Evolutionary conservation across 2,797 vertebrate genomes (phyloP).

Genomic region (Capromys pilorides): DNA sequence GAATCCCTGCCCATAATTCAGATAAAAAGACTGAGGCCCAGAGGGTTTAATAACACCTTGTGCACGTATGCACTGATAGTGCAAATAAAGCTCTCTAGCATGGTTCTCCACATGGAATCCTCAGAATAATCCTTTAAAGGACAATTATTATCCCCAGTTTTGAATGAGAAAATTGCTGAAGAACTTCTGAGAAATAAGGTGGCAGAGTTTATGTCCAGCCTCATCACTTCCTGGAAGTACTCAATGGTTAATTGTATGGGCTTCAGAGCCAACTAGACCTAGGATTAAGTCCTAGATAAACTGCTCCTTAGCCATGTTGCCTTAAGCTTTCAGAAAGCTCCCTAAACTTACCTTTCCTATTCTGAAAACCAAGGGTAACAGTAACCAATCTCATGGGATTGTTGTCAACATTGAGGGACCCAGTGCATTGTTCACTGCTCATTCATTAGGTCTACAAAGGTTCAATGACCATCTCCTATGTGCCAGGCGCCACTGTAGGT

Average conservation of each 20-base stretch:
- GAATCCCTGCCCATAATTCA: slow-evolving; percentile 24
- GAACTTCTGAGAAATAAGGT: slow-evolving; percentile 33
- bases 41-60: slow-evolving; percentile 34
- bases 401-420: background rate
- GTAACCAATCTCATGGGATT: background rate
- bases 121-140: background rate
- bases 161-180: slow-evolving; percentile 38
- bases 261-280: slow-evolving; percentile 13
- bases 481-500: background rate
- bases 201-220: background rate
- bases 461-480: slow-evolving; percentile 16
- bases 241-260: background rate
- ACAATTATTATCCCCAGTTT: background rate
- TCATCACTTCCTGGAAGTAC: background rate
- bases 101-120: background rate
- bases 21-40: slow-evolving; percentile 46
- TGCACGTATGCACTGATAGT: background rate
- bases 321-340: slow-evolving; percentile 18
- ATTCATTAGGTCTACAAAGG: background rate
- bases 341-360: background rate
- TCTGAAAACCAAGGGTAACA: background rate
- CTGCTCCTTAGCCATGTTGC: background rate
- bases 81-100: background rate
- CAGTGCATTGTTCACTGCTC: background rate
- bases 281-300: background rate